Conservation (phyloP, 2,888 invertebrate species). For the Acrocera orbiculus region DNA sequence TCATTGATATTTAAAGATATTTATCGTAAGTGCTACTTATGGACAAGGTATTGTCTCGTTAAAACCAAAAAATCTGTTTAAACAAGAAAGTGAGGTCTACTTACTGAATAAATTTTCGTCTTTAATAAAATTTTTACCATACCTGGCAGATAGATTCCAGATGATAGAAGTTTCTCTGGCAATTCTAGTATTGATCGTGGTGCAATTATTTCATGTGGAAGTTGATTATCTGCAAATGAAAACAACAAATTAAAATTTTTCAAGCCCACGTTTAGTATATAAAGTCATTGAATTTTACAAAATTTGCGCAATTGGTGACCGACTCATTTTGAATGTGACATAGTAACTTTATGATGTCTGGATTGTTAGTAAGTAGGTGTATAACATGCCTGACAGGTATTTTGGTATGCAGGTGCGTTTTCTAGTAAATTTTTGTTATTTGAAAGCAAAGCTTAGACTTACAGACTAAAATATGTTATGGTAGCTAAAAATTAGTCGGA, state of each 20-base stretch:
- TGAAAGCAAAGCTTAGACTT: too few relatives aligned
- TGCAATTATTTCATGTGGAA: constrained; percentile 31
- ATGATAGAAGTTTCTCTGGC: constrained; percentile 45
- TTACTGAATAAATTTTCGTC: too few relatives aligned
- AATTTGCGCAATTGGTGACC: constrained; percentile 9
- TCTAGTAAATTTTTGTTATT: too few relatives aligned
- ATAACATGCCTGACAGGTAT: constrained; percentile 11
- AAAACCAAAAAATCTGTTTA: not conserved
- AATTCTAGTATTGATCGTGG: constrained; percentile 46
- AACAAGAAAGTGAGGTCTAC: too few relatives aligned
- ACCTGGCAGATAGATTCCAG: constrained; percentile 54
- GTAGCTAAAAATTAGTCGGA: too few relatives aligned
- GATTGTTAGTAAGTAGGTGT: constrained; percentile 15
- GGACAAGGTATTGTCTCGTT: not conserved
- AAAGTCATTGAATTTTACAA: constrained; percentile 3
- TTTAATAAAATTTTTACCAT: constrained; percentile 33
- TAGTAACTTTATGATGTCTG: too few relatives aligned
- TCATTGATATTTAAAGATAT: not conserved
- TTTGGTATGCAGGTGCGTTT: constrained; percentile 7
- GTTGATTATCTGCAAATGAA: constrained; percentile 17
- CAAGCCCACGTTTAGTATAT: constrained; percentile 2
- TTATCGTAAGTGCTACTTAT: not conserved
- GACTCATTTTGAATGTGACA: constrained; percentile 1
- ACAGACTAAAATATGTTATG: too few relatives aligned
- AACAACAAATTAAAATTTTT: constrained; percentile 5